Percentiles rank a stretch among this genome's conserved stretches.
These are phyloP conservation scores for Deilephila elpenor DNA, from an alignment of 2,888 invertebrate genomes.

Conservation along the genomic window DNA sequence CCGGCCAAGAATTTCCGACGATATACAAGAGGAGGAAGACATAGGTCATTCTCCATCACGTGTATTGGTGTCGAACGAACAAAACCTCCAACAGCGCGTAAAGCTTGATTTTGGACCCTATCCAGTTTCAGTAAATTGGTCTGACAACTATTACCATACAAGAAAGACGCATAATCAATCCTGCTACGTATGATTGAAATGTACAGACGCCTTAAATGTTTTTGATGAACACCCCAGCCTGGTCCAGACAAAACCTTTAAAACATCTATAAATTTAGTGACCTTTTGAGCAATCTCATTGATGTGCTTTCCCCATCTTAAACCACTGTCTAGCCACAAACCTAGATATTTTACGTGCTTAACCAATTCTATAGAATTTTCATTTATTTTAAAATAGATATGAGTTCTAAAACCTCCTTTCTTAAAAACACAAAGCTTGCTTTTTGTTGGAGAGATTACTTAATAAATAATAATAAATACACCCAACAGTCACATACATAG, in stretches of 20 bases:
- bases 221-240: conserved; percentile 46
- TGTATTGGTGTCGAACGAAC: not conserved
- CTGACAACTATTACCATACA: conserved; percentile 34
- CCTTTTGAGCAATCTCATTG: not conserved
- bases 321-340: conserved; percentile 1
- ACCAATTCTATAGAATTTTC: not conserved
- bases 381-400: conserved; percentile 33
- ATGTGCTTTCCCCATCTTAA: not conserved
- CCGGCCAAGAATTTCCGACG: no score
- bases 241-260: conserved; percentile 43
- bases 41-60: not conserved
- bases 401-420: conserved; percentile 27
- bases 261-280: conserved; percentile 32
- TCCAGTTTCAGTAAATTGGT: conserved; percentile 37
- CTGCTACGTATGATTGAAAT: conserved; percentile 41
- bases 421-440: conserved; percentile 42
- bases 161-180: conserved; percentile 41
- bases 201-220: conserved; percentile 42
- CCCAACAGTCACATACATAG: no score
- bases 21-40: not conserved
- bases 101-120: conserved; percentile 32
- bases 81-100: not conserved
- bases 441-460: conserved; percentile 36
- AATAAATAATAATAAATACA: no score
- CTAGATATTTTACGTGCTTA: not conserved